Base-by-base conservation (phyloP, 2,113 vertebrate genomes). In the Amia ocellicauda region DNA sequence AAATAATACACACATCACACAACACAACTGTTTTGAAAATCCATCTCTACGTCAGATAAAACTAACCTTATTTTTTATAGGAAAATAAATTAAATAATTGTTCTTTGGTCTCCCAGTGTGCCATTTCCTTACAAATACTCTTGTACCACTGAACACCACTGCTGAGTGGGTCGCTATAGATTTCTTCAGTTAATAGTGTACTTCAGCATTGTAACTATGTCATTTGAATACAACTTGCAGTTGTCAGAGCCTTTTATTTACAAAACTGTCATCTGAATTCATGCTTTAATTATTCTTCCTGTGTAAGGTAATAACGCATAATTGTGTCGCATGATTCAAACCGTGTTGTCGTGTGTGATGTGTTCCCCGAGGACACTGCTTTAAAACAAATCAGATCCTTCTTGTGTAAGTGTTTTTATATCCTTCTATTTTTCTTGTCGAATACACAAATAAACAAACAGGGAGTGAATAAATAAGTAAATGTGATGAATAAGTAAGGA, bases 371-470 rank as follows among this genome's bases (percentile, higher is more conserved):
- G 84, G 84, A 86, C 83, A 86, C 74, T 29, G 73, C 74, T 85
- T 61, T 84, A 77, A 77, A 77, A 58, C 13, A 56, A 56, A 56
- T 56, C 23, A 27, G 27, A 75, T 80, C 80, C 76, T 78, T 71
- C 73, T 74, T 60, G 29, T 36, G 31, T 36, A 36, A 36, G 66
- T 63, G 73, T 74, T 84, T 88, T 86, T 86, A 86, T 87, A 84
- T 79, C 71, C 82, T 82, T 82, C 86, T 77, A 87, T 86, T 86
- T 84, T 80, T 87, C 85, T 85, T 88, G 83, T 80, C 87, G 87
- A 87, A 82, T 86, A 88, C 86, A 84, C 80, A 86, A 90, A 82
- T 86, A 88, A 86, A 84, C 80, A 86, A 90, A 83, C 75, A 77
- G 78, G 71, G 77, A 49, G 72, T 80, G 84, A 86, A 78, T 74